These are phyloP conservation scores for Cephus nigrinus DNA, from an alignment of 2,888 invertebrate species.

Conservation along the genomic window DNA sequence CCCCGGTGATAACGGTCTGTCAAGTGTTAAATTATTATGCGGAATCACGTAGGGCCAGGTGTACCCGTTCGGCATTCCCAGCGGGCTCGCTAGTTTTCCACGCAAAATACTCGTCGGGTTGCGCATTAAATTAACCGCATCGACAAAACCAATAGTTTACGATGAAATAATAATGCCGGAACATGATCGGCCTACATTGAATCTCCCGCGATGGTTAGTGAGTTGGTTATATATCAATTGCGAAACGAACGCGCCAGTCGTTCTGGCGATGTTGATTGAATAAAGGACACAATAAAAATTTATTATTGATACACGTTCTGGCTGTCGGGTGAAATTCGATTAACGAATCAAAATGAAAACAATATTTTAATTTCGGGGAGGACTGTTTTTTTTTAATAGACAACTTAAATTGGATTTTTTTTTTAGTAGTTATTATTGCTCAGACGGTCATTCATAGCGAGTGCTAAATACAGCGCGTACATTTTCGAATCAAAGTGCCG, in stretches of 20 bases:
- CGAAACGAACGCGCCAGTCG: not conserved
- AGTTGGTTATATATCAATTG: not conserved
- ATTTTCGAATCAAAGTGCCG: not conserved
- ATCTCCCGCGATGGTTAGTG: constrained; percentile 7
- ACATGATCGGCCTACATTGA: constrained; percentile 17
- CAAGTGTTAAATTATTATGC: constrained; percentile 34
- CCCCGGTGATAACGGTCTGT: constrained; percentile 26
- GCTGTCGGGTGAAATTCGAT: not conserved
- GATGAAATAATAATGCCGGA: constrained; percentile 42
- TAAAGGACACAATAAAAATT: not conserved
- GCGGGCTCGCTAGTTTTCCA: constrained; percentile 38
- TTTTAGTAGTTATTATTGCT: not conserved
- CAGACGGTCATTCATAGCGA: not conserved
- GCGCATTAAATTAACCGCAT: constrained; percentile 34
- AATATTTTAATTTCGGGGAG: not conserved
- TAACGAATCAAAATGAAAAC: not conserved
- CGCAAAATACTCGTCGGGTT: constrained; percentile 35
- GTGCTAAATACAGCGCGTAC: too few relatives aligned
- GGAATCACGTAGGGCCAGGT: constrained; percentile 29
- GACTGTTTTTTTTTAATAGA: not conserved
- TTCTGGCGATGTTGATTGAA: not conserved
- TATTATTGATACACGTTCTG: not conserved
- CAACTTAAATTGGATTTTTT: not conserved
- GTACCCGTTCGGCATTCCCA: constrained; percentile 30
- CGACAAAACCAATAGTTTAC: constrained; percentile 38